Evolutionary conservation across 1,140 invertebrate genomes (phyloP).

Genomic region (Zaprionus gabonicus): DNA sequence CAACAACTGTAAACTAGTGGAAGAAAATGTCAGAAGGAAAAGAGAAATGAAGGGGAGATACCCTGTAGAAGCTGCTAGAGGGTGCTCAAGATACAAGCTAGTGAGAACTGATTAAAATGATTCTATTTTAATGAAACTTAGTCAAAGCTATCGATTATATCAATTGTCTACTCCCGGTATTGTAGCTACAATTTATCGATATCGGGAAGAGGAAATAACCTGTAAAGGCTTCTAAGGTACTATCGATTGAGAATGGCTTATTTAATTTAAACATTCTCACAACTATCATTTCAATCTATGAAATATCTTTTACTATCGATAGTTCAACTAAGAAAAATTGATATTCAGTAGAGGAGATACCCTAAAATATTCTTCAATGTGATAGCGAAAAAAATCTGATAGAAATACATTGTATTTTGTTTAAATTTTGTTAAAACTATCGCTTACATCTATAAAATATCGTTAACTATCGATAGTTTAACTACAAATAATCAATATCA

Average conservation of each 20-base stretch:
- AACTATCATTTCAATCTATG: background rate
- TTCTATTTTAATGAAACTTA: background rate
- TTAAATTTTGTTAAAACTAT: background rate
- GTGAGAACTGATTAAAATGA: background rate
- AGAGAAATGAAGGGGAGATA: background rate
- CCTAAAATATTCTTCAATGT: too few relatives aligned
- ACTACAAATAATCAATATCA: too few relatives aligned
- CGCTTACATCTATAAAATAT: background rate
- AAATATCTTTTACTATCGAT: background rate
- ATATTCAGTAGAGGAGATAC: too few relatives aligned
- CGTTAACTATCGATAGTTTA: background rate
- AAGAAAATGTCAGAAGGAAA: background rate
- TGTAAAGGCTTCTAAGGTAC: background rate
- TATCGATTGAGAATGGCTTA: too few relatives aligned
- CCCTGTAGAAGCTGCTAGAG: background rate
- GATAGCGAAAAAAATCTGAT: too few relatives aligned
- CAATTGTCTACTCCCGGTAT: background rate
- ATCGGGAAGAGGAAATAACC: background rate
- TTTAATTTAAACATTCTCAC: too few relatives aligned
- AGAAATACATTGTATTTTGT: too few relatives aligned
- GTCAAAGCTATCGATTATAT: background rate
- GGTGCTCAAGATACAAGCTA: too few relatives aligned
- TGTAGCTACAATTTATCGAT: background rate
- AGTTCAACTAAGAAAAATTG: background rate
- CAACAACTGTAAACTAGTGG: background rate